These are phyloP conservation scores for pig (Sus scrofa) DNA, from an alignment of 2,113 vertebrate species.

Conservation along the genomic window DNA sequence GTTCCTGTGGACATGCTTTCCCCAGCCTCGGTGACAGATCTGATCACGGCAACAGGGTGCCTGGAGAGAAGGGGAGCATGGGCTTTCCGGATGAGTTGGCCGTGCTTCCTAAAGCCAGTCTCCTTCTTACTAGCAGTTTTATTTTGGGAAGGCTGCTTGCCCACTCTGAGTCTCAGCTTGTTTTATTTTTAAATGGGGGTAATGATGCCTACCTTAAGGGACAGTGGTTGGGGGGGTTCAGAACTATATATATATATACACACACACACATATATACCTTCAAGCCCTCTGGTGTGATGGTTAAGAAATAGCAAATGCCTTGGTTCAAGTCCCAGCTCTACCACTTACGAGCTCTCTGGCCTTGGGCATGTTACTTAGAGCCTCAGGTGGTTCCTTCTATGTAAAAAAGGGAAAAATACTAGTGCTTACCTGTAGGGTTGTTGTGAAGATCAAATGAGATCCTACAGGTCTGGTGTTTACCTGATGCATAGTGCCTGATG, in stretches of 20 bases:
- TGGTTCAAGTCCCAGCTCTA: neutral
- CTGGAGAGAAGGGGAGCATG: neutral
- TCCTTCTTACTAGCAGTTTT: neutral
- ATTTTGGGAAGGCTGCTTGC: conserved; percentile 39
- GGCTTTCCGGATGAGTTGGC: neutral
- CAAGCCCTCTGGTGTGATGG: neutral
- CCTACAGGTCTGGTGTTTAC: neutral
- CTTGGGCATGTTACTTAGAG: neutral
- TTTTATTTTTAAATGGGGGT: conserved; percentile 32
- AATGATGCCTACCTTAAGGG: neutral
- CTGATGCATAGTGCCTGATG: neutral
- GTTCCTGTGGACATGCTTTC: neutral
- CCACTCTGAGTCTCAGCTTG: neutral
- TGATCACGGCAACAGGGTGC: neutral
- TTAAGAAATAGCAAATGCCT: neutral
- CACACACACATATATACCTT: no score
- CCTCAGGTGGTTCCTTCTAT: conserved; percentile 35
- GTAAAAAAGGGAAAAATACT: neutral
- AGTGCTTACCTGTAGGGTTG: neutral
- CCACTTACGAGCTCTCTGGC: neutral
- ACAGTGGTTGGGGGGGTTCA: neutral
- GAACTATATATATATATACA: neutral
- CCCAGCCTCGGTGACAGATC: neutral
- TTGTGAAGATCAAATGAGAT: neutral
- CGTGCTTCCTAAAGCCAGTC: neutral